These are phyloP conservation scores for Clarias laeviceps DNA, from an alignment of 2,797 vertebrate genomes.

Conservation along the genomic window DNA sequence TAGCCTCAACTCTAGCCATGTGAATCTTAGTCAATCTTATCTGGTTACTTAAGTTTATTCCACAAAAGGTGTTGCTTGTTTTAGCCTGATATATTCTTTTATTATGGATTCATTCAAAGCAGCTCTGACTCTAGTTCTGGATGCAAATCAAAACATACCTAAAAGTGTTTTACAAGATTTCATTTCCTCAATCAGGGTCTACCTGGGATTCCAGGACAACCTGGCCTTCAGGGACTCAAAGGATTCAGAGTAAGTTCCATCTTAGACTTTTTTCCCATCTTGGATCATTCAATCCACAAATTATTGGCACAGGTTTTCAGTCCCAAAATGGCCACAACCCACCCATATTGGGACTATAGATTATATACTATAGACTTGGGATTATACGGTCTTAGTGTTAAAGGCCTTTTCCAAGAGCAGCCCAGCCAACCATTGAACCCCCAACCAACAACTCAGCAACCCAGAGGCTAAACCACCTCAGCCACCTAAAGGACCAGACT, in stretches of 20 bases:
- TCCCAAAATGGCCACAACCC: no score
- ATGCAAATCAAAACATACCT: background rate
- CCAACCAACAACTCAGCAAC: no score
- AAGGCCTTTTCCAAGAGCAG: no score
- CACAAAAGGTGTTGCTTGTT: background rate
- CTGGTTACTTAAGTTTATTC: background rate
- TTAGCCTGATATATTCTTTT: background rate
- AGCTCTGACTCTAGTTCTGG: background rate
- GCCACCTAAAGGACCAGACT: no score
- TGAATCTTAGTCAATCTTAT: background rate
- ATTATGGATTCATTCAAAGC: background rate
- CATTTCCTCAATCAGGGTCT: background rate
- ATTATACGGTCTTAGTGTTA: no score
- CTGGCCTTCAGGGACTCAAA: constrained; percentile 7
- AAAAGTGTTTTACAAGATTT: background rate
- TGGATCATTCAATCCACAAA: no score
- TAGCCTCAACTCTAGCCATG: background rate
- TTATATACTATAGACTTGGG: no score
- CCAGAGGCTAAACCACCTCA: no score
- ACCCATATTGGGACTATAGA: no score
- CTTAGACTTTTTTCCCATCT: no score
- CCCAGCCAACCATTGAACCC: no score
- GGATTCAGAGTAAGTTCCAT: background rate
- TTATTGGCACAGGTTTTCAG: no score
- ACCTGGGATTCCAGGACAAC: background rate